Percentiles rank a stretch among this genome's conserved stretches.
These are phyloP conservation scores for Tetrapedia diversipes DNA, from an alignment of 2,888 invertebrate species.

Conservation along the genomic window DNA sequence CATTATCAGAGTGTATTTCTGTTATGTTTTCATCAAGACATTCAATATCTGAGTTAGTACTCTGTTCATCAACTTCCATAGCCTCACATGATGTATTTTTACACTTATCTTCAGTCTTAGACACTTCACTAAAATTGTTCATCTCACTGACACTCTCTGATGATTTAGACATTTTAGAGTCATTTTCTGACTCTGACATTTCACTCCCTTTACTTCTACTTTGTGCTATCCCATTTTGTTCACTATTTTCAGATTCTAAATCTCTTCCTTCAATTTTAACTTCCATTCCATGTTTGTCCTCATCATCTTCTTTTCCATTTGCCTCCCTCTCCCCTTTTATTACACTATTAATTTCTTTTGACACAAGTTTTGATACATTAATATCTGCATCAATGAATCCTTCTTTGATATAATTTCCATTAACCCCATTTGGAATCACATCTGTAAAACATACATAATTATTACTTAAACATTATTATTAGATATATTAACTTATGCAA, in stretches of 20 bases:
- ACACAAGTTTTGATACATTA: constrained; percentile 60
- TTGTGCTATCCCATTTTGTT: constrained; percentile 66
- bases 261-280: constrained; percentile 58
- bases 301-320: constrained; percentile 67
- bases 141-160: constrained; percentile 84
- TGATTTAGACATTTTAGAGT: constrained; percentile 66
- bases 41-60: constrained; percentile 80
- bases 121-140: constrained; percentile 82
- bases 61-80: constrained; percentile 79
- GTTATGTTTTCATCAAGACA: constrained; percentile 77
- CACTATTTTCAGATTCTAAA: constrained; percentile 62
- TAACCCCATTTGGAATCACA: constrained; percentile 82
- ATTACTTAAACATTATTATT: too few relatives aligned
- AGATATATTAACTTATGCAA: too few relatives aligned
- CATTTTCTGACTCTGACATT: constrained; percentile 53
- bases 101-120: constrained; percentile 74
- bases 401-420: constrained; percentile 80
- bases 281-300: constrained; percentile 64
- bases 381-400: constrained; percentile 65
- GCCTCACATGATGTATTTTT: constrained; percentile 67
- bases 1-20: constrained; percentile 78
- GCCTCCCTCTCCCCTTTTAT: constrained; percentile 67
- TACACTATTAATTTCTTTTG: constrained; percentile 59
- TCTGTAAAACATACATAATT: constrained; percentile 78
- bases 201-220: constrained; percentile 60